Evolutionary conservation across 2,113 vertebrate genomes (phyloP).

Genomic region (Agapornis roseicollis): DNA sequence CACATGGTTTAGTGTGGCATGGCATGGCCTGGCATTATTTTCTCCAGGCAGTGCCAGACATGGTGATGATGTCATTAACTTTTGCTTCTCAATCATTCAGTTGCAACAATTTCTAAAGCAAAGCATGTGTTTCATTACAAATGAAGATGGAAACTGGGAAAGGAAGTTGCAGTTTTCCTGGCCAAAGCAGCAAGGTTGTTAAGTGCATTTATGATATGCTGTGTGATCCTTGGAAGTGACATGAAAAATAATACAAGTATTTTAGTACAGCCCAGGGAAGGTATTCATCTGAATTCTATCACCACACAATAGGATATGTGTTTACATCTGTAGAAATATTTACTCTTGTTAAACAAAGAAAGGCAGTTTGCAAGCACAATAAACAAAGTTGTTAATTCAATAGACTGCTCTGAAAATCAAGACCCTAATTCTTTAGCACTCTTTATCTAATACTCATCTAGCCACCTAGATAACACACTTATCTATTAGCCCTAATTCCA

Average conservation of each 20-base stretch:
- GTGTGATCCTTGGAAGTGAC: neutral
- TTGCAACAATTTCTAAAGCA: neutral
- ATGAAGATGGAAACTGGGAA: neutral
- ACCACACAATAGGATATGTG: neutral
- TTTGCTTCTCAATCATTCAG: neutral
- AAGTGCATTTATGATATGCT: neutral
- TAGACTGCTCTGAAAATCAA: neutral
- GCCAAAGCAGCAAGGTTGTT: neutral
- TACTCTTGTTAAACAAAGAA: slow-evolving; percentile 13
- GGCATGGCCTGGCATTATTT: neutral
- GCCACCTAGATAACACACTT: neutral
- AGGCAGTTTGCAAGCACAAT: neutral
- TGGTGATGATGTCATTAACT: neutral
- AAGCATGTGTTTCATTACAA: neutral
- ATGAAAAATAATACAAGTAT: neutral
- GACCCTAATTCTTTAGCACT: neutral
- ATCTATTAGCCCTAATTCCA: neutral
- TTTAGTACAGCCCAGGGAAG: neutral
- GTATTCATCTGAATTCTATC: neutral
- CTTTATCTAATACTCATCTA: neutral
- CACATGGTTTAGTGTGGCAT: no score
- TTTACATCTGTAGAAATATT: neutral
- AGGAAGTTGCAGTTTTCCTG: neutral
- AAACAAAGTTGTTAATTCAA: slow-evolving; percentile 9
- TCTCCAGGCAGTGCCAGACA: neutral